Base-by-base conservation (phyloP, 2,113 vertebrate species). In the Seriola dumerili region DNA sequence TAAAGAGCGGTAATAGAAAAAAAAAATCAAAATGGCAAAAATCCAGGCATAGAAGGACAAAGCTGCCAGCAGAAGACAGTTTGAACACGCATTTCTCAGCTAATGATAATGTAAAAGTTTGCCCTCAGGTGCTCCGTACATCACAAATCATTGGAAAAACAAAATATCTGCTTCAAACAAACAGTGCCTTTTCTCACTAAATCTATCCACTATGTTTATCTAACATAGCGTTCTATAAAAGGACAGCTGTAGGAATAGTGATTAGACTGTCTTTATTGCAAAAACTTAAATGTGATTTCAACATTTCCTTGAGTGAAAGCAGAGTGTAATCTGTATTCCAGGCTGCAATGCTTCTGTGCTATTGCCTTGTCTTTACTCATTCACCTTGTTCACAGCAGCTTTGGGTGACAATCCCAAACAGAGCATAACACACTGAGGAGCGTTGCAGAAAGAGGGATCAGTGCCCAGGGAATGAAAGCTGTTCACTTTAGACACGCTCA, bases 391-490 rank as follows among this genome's bases (percentile, higher is more conserved):
- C 83, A 72, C 73, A 66, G 80, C 75, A 78, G 79, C 70, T 89
- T 63, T 72, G 69, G 83, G 82, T 88, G 86, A 86, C 87, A 84
- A 84, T 84, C 75, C 83, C 74, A 78, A 72, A 88, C 66, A 36
- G 79, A 86, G 65, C 61, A 52, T 19, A 81, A 83, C 82, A 82
- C n/a, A 10, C 46, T 1, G 78, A 74, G 77, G 76, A 85, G 66
- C 72, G 82, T 66, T 83, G 68, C 58, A 66, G 40, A 32, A 72
- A 74, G 61, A 80, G 34, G 58, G 73, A 83, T 89, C 66, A 66
- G 65, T 73, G 25, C 61, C 75, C 55, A 66, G 75, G 79, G 83
- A 85, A 81, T 66, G 58, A 74, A 85, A 64, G 78, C 58, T 64
- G 54, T 81, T 80, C 5, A 9, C 55, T 61, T 62, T 73, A 42